phyloP scores from a whole-genome alignment of 2,888 invertebrate genomes.

The Drosophila setosimentum region DNA sequence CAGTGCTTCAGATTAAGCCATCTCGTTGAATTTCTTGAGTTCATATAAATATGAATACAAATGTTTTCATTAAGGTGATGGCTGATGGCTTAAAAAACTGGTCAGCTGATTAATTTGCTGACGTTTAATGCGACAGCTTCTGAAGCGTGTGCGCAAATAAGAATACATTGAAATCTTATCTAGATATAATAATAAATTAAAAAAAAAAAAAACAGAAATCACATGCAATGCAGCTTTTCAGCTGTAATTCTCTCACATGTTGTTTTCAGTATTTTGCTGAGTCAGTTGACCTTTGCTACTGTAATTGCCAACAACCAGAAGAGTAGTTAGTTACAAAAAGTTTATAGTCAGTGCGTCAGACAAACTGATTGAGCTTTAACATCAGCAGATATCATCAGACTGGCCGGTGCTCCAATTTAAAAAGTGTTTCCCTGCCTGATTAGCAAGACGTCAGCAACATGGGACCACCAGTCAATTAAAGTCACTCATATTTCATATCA shows the following conservation, averaged over 20 bases:
- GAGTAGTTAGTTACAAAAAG: not conserved
- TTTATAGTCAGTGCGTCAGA: not conserved
- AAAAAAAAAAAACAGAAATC: not conserved
- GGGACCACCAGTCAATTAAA: conserved; percentile 49
- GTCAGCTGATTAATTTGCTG: conserved; percentile 24
- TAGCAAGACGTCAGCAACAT: conserved; percentile 25
- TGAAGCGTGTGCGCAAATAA: not conserved
- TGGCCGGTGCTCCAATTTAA: conserved; percentile 30
- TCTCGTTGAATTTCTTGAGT: conserved; percentile 1
- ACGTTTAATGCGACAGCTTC: conserved; percentile 4
- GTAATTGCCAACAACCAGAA: not conserved
- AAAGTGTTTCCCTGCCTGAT: conserved; percentile 16
- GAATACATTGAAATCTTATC: conserved; percentile 5
- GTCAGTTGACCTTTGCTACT: not conserved
- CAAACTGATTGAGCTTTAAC: conserved; percentile 25
- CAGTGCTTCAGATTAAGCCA: not conserved
- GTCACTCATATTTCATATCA: conserved; percentile 53
- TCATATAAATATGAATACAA: conserved; percentile 1
- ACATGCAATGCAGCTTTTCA: not conserved
- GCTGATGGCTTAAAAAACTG: not conserved
- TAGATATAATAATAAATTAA: not conserved
- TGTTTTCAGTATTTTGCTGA: not conserved
- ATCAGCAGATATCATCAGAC: conserved; percentile 30
- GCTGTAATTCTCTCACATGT: not conserved
- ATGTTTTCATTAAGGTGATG: not conserved